phyloP scores from a whole-genome alignment of 2,113 vertebrate species.

The Rutilus rutilus region DNA sequence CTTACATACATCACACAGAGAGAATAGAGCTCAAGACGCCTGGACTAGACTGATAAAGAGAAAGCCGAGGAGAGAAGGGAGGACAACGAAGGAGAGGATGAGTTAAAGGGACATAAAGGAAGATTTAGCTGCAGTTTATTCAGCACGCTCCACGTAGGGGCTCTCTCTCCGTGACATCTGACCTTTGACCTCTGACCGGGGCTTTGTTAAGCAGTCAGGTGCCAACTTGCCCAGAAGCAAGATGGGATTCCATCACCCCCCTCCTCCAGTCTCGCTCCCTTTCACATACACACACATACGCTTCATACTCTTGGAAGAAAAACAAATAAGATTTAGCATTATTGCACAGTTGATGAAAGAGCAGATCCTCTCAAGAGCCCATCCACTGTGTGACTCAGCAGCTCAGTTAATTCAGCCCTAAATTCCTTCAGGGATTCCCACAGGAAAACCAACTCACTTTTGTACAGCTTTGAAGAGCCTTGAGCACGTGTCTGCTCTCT shows the following conservation, averaged over 20 bases:
- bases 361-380: constrained; percentile 3
- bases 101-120: constrained; percentile 46
- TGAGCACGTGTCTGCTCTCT: not conserved
- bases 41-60: constrained; percentile 33
- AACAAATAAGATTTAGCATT: constrained; percentile 48
- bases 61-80: constrained; percentile 19
- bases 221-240: constrained; percentile 49
- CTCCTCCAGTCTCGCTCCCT: not conserved
- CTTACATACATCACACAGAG: constrained; percentile 37
- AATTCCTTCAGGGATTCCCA: constrained; percentile 15
- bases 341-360: constrained; percentile 43
- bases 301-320: constrained; percentile 4
- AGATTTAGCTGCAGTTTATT: constrained; percentile 57
- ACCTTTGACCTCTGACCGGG: constrained; percentile 57
- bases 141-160: constrained; percentile 38
- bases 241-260: constrained; percentile 46
- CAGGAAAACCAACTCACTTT: constrained; percentile 37
- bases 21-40: constrained; percentile 30
- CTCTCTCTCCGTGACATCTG: constrained; percentile 51
- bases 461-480: not conserved
- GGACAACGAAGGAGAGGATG: constrained; percentile 38
- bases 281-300: constrained; percentile 22
- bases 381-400: constrained; percentile 7
- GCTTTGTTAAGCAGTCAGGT: constrained; percentile 59
- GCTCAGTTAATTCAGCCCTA: constrained; percentile 16